These are phyloP conservation scores for Mus spicilegus DNA, from an alignment of 2,113 vertebrate genomes.

Conservation along the genomic window DNA sequence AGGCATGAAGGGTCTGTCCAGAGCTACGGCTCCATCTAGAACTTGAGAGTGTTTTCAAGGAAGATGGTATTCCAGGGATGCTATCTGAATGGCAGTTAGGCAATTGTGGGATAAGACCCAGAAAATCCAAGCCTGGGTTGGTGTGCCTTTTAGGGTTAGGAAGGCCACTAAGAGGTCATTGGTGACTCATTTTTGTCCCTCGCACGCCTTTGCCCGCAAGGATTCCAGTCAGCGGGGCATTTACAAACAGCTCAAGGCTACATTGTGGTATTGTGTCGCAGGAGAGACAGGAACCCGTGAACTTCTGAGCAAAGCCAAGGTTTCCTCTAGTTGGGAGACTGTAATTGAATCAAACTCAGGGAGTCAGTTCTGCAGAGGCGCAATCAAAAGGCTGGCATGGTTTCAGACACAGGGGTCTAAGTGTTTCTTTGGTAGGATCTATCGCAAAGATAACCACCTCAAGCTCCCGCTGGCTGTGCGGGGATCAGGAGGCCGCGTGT, in stretches of 20 bases:
- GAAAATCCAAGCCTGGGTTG: not conserved
- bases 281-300: slow-evolving; percentile 1
- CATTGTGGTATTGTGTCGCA: not conserved
- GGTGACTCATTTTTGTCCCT: not conserved
- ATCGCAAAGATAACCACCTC: not conserved
- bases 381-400: not conserved
- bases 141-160: not conserved
- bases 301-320: slow-evolving; percentile 29
- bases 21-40: not conserved
- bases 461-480: slow-evolving; percentile 18
- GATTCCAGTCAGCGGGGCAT: not conserved
- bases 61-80: not conserved
- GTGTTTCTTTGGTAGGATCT: not conserved
- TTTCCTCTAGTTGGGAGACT: slow-evolving; percentile 28
- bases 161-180: not conserved
- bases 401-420: not conserved
- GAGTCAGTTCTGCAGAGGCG: not conserved
- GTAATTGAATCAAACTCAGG: slow-evolving; percentile 27
- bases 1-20: not conserved
- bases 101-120: not conserved
- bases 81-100: not conserved
- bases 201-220: not conserved
- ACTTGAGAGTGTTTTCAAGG: slow-evolving; percentile 40
- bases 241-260: not conserved
- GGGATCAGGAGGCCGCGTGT: slow-evolving; percentile 55